Conservation (phyloP, 23 tunicate genomes). For the Styela clava region DNA sequence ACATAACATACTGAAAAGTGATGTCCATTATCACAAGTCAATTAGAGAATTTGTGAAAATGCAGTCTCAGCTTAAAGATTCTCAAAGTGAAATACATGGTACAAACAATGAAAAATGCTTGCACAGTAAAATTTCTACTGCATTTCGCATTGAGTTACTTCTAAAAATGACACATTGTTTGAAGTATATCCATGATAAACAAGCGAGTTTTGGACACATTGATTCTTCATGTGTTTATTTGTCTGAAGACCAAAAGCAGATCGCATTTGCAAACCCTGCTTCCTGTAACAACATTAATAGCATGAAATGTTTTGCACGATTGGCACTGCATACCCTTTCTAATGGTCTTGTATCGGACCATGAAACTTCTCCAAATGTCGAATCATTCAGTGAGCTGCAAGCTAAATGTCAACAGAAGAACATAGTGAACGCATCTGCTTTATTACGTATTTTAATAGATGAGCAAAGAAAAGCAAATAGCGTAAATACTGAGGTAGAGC, state of each 20-base stretch:
- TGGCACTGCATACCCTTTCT: not conserved
- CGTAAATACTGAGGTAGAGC: not conserved
- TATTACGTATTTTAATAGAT: not conserved
- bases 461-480: not conserved
- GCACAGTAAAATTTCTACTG: not conserved
- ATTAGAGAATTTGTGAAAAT: not conserved
- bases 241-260: not conserved
- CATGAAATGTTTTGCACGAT: not conserved
- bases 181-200: not conserved
- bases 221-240: not conserved
- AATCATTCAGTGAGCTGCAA: not conserved
- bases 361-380: not conserved
- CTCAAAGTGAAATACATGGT: not conserved
- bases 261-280: not conserved
- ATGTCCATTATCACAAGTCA: not conserved
- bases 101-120: too few relatives aligned
- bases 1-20: not conserved
- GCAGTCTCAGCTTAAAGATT: not conserved
- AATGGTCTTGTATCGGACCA: not conserved
- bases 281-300: not conserved
- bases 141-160: not conserved
- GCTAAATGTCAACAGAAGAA: not conserved
- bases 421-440: not conserved
- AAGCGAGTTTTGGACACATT: not conserved
- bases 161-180: not conserved